phyloP scores from a whole-genome alignment of 2,113 vertebrate species.

The Solea solea region DNA sequence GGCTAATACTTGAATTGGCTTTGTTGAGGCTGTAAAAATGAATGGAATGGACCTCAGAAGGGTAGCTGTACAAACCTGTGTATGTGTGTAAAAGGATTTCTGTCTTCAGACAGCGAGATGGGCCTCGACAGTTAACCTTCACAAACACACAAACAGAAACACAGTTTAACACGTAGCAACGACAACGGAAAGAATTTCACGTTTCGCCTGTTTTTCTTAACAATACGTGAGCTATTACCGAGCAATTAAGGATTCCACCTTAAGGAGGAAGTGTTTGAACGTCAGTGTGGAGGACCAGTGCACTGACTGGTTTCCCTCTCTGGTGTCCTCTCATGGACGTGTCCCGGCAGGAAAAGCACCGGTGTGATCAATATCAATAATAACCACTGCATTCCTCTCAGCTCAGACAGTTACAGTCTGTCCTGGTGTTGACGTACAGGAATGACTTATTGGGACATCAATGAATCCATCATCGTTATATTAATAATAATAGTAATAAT shows the following conservation, averaged over 20 bases:
- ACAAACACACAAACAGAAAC: slow-evolving; percentile 30
- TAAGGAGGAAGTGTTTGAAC: too few relatives aligned
- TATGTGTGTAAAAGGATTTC: slow-evolving; percentile 42
- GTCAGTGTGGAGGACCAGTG: too few relatives aligned
- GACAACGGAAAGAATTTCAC: slow-evolving; percentile 46
- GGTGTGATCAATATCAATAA: slow-evolving; percentile 28
- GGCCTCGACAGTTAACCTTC: slow-evolving; percentile 58
- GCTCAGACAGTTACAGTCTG: neutral
- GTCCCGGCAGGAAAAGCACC: neutral
- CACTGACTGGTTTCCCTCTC: too few relatives aligned
- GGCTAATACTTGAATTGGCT: too few relatives aligned
- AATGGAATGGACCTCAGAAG: too few relatives aligned
- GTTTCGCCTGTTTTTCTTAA: slow-evolving; percentile 18
- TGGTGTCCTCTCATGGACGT: neutral
- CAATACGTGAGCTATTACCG: neutral
- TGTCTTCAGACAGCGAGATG: slow-evolving; percentile 51
- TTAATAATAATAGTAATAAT: too few relatives aligned
- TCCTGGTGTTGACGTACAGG: neutral
- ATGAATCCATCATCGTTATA: neutral
- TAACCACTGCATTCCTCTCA: slow-evolving; percentile 4
- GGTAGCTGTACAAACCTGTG: neutral
- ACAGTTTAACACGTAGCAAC: slow-evolving; percentile 47
- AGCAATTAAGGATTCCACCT: too few relatives aligned
- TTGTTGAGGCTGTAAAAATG: too few relatives aligned
- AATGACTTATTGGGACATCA: neutral